Base-by-base conservation (phyloP, 1,140 invertebrate genomes). In the Drosophila erecta region DNA sequence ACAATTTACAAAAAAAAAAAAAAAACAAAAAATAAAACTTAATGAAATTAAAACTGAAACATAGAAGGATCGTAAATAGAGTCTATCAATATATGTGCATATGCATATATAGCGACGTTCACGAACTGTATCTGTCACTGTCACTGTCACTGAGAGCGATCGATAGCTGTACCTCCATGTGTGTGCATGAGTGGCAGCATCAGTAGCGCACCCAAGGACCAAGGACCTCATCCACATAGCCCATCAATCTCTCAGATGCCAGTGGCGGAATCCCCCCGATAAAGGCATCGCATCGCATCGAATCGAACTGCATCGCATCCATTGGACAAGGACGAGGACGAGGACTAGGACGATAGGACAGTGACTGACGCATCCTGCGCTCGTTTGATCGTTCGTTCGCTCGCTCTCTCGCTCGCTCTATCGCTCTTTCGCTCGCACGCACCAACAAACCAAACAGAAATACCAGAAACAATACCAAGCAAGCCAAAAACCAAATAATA, bases 51-150 rank as follows among this genome's bases (percentile, higher is more conserved):
- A 75, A 20, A 55, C 35, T 55, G 53, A 64, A 64, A 66, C 71
- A 22, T 71, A 86, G 79, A 87, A 87, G 83, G 84, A 87, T 61
- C 72, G 54, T 65, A 61, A 65, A 66, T 60, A 64, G 40, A 60
- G 46, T 57, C 54, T 33, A 47, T 17, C 40, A 30, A 46, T 53
- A 76, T 44, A 62, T 55, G 41, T 66, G 57, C 33, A 40, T 37
- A 66, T 47, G 51, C 55, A 64, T 54, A 81, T 74, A 51, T 77
- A 75, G 57, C 66, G 80, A 66, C 74, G 67, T 67, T 41, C 56
- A 60, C 38, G 46, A 67, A 67, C 65, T 69, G 58, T 69, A 67
- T 60, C 65, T 69, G 58, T 69, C 65, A 62, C 65, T 69, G 58
- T 69, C 65, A 62, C 65, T 61, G 59, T 55, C 60, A 44, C 60